Percentiles rank a stretch among this genome's conserved stretches.
Evolutionary conservation across 2,113 vertebrate species (phyloP).

Genomic region (Corynorhinus townsendii): DNA sequence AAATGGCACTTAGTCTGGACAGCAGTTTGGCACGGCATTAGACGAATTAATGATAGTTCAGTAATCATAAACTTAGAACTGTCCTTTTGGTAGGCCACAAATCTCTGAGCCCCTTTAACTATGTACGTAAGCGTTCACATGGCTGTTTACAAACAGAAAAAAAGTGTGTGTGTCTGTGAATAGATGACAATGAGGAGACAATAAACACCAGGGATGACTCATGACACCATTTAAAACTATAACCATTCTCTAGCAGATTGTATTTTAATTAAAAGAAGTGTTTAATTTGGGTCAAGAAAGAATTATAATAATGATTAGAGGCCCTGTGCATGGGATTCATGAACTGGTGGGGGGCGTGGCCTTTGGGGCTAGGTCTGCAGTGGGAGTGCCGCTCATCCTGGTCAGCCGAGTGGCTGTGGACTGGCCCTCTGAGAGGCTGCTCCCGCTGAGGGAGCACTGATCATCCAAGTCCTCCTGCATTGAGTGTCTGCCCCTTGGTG

Average conservation of each 20-base stretch:
- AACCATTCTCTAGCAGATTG: background rate
- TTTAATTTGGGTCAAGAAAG: constrained; percentile 37
- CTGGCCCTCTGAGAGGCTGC: too few species aligned
- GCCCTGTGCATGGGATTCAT: too few species aligned
- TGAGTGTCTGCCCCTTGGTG: too few species aligned
- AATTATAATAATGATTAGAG: background rate
- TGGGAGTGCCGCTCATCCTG: too few species aligned
- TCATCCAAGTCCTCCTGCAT: too few species aligned
- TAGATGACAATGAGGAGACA: background rate
- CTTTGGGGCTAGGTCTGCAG: too few species aligned
- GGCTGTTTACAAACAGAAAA: background rate
- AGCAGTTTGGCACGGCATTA: background rate
- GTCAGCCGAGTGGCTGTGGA: too few species aligned
- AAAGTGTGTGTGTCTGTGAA: background rate
- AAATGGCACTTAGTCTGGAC: background rate
- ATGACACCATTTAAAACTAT: background rate
- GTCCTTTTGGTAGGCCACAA: background rate
- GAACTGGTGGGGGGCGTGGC: too few species aligned
- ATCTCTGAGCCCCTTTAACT: background rate
- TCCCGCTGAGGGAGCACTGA: rapidly evolving
- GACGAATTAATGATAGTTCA: background rate
- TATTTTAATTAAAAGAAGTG: constrained; percentile 32
- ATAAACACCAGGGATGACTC: background rate
- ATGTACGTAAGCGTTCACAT: background rate
- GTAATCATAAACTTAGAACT: background rate